A percentile compares a stretch with the other conserved stretches of the same genome.
Evolutionary conservation across 2,888 invertebrate genomes (phyloP).

Genomic region (Linnaemya vulpina): DNA sequence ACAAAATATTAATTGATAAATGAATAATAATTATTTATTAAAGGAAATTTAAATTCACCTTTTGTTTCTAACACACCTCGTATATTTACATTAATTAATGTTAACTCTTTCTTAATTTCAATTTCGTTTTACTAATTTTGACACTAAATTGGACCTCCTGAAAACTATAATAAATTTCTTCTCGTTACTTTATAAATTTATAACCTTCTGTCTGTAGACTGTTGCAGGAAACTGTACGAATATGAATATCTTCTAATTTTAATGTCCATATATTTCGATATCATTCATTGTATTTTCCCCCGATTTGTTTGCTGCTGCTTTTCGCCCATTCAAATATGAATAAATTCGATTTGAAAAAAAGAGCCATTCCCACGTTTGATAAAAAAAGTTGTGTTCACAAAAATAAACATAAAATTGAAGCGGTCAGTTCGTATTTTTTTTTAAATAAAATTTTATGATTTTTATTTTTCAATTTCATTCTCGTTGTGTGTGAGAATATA

Average conservation of each 20-base stretch:
- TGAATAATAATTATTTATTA: too few species aligned
- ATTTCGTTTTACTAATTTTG: background rate
- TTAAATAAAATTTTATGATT: conserved; percentile 36
- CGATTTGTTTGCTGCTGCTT: conserved; percentile 9
- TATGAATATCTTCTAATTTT: conserved; percentile 6
- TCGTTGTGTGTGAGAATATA: conserved; percentile 60
- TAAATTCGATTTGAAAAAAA: conserved; percentile 29
- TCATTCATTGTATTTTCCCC: conserved; percentile 14
- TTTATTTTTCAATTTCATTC: conserved; percentile 30
- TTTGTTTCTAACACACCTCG: too few species aligned
- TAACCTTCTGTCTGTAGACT: background rate
- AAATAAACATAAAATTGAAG: conserved; percentile 26
- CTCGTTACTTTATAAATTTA: background rate
- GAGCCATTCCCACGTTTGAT: conserved; percentile 66
- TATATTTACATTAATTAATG: too few species aligned
- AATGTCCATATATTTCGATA: background rate
- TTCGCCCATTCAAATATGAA: conserved; percentile 11
- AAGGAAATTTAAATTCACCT: too few species aligned
- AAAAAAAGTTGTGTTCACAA: conserved; percentile 48
- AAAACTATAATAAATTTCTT: too few species aligned
- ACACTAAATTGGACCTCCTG: too few species aligned
- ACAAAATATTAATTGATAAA: too few species aligned
- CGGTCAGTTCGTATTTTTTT: conserved; percentile 37
- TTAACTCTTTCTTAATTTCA: too few species aligned
- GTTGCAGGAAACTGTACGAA: background rate